Evolutionary conservation across 2,888 invertebrate species (phyloP), one percentile per base, ranked within the genome.

Genomic region (Biston stratarius): DNA sequence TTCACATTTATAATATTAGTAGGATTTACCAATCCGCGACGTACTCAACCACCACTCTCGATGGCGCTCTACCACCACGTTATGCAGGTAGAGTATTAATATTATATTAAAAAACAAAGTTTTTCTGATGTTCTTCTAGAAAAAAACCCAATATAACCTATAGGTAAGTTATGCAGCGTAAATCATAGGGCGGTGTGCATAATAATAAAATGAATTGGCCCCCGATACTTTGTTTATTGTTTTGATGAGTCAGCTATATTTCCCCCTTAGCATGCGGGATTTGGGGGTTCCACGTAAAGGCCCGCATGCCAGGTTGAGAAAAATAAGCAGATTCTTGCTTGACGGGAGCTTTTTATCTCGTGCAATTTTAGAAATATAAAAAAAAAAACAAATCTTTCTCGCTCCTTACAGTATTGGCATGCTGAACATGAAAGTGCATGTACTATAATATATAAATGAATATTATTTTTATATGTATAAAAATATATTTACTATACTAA

Each of bases 171-270:
- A 87, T 90, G 90, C 91, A 87, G 87, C 90, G 90, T 92, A 93
- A 93, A 92, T 92, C 92, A 94, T 92, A 90, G 88, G 88, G 87
- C 84, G 82, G 83, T 83, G 85, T 91, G 93, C 91, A 93, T 93
- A 92, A 92, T 92, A 92, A 91, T 85, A 91, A 90, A 90, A 92
- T 90, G 90, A 92, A 92, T 90, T 83, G 91, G 90, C 85, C 81
- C 80, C 84, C 86, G 92, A 93, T 93, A 93, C 92, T 94, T 93
- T 94, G 94, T 94, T 94, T 94, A 94, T 94, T 94, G 94, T 94
- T 94, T 94, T 94, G 94, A 94, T 94, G 94, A 94, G 86, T 92
- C 86, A 82, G 92, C 94, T 71, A 72, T 84, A 88, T 86, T 81
- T 84, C 92, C 93, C 64, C 91, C 74, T 76, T 74, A 77, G 77